Evolutionary conservation across 2,888 invertebrate species (phyloP).

Genomic region (Glyphotaelius pellucidus): DNA sequence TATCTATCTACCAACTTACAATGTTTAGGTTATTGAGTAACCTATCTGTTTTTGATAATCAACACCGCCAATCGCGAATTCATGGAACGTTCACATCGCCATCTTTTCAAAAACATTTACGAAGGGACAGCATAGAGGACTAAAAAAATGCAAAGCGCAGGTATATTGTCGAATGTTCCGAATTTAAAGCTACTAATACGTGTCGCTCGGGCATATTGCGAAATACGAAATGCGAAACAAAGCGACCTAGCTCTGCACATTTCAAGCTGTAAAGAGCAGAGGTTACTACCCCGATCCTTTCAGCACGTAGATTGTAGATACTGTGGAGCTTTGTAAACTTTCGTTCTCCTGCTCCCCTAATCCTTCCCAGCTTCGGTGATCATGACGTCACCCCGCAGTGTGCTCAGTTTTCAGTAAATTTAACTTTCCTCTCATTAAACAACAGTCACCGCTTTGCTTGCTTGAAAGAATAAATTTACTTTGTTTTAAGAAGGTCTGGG

Average conservation of each 20-base stretch:
- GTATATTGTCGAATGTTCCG: neutral
- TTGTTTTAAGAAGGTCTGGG: neutral
- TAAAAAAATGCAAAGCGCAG: neutral
- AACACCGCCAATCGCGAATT: no score
- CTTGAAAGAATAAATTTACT: slow-evolving; percentile 27
- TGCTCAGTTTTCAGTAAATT: slow-evolving; percentile 37
- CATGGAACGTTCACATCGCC: no score
- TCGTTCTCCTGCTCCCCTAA: neutral
- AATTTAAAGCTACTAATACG: neutral
- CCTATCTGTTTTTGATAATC: no score
- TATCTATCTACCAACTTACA: no score
- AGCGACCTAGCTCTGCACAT: neutral
- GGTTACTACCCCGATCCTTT: neutral
- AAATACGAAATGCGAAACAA: neutral
- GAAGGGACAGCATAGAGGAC: neutral
- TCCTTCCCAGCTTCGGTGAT: neutral
- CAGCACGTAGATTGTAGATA: neutral
- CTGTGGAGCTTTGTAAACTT: neutral
- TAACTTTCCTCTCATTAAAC: slow-evolving; percentile 41
- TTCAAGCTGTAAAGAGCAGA: neutral
- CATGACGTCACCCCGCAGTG: slow-evolving; percentile 44
- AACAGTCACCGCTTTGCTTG: slow-evolving; percentile 6
- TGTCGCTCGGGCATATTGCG: neutral
- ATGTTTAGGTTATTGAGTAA: no score
- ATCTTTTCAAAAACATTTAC: no score